Evolutionary conservation across 2,113 vertebrate species (phyloP).

Genomic region (Lamprotornis superbus): DNA sequence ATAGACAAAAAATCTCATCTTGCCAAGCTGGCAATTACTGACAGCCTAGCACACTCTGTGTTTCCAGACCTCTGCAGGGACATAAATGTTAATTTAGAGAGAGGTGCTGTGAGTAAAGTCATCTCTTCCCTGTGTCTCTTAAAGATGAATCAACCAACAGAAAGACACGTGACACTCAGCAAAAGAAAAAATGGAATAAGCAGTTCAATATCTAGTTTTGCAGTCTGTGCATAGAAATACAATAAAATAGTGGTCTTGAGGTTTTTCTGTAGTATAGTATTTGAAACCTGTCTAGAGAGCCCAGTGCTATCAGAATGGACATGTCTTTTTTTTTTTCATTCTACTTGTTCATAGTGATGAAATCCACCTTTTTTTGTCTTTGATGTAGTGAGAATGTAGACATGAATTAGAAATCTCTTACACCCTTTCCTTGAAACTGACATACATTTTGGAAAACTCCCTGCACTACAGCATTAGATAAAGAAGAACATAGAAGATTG

Average conservation of each 20-base stretch:
- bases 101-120: background rate
- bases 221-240: background rate
- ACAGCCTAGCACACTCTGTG: background rate
- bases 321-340: background rate
- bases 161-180: background rate
- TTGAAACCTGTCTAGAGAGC: background rate
- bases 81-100: background rate
- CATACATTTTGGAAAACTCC: background rate
- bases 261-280: background rate
- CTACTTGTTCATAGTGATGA: background rate
- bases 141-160: background rate
- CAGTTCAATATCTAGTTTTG: background rate
- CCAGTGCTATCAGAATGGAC: background rate
- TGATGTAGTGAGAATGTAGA: background rate
- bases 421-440: background rate
- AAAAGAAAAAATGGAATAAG: background rate
- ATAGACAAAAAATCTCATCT: background rate
- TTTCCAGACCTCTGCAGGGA: background rate
- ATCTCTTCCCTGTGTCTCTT: background rate
- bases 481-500: background rate
- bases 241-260: background rate
- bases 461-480: background rate
- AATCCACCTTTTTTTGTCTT: background rate
- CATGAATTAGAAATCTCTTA: background rate
- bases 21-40: background rate